Percentiles rank a stretch among this genome's conserved stretches.
These are phyloP conservation scores for Eupithecia subumbrata DNA, from an alignment of 2,888 invertebrate genomes.

Conservation along the genomic window DNA sequence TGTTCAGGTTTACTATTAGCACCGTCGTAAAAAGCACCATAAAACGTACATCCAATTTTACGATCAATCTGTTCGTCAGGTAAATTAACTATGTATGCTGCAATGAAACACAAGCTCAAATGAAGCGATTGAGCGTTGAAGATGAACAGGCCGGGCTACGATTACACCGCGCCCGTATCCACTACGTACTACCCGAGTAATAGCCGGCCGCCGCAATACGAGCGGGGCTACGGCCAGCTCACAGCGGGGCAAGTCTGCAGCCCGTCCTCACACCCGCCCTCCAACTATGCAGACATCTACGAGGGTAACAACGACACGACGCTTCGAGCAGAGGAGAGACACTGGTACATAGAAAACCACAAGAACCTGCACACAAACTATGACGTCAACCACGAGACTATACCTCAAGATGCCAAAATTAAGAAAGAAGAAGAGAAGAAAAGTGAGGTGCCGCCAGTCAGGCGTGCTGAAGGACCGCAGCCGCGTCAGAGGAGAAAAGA, in stretches of 20 bases:
- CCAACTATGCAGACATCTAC: conserved; percentile 80
- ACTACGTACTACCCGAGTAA: conserved; percentile 76
- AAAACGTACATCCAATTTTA: conserved; percentile 41
- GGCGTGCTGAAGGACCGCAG: conserved; percentile 70
- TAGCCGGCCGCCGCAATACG: conserved; percentile 78
- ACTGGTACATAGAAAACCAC: conserved; percentile 83
- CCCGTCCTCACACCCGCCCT: conserved; percentile 76
- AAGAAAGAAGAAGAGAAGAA: conserved; percentile 81
- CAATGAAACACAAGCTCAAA: conserved; percentile 73
- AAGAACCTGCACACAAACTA: conserved; percentile 75
- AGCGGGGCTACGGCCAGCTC: conserved; percentile 75
- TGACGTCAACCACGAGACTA: conserved; percentile 67
- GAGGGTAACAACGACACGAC: conserved; percentile 82
- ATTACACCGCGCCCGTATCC: conserved; percentile 79
- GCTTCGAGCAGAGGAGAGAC: conserved; percentile 78
- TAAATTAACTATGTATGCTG: conserved; percentile 56
- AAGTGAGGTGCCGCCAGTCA: conserved; percentile 62
- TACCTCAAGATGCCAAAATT: conserved; percentile 79
- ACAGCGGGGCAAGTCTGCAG: conserved; percentile 74
- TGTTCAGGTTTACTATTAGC: conserved; percentile 34
- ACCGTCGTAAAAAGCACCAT: conserved; percentile 61
- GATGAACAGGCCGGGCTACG: conserved; percentile 83
- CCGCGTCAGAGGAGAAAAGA: conserved; percentile 76
- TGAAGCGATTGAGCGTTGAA: conserved; percentile 77
- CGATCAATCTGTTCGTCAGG: conserved; percentile 48